Evolutionary conservation across 2,113 vertebrate species (phyloP).

Genomic region (Chinchilla lanigera): DNA sequence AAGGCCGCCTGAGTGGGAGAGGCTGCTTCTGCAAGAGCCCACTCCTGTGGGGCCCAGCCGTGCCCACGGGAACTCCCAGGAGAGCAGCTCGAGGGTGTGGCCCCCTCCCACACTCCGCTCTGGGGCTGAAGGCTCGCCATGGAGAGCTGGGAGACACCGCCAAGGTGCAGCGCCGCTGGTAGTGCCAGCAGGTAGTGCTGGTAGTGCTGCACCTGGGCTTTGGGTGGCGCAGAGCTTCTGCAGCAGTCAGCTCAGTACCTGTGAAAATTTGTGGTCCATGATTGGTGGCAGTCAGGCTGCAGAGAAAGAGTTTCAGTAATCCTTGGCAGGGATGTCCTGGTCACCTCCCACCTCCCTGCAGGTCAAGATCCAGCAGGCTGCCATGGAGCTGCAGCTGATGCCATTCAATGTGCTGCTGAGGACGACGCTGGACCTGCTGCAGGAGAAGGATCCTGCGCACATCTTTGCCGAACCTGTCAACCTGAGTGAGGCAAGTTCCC

Average conservation of each 20-base stretch:
- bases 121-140: not conserved
- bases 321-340: not conserved
- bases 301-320: not conserved
- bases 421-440: constrained; percentile 95
- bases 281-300: not conserved
- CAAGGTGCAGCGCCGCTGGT: too few relatives aligned
- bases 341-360: constrained; percentile 71
- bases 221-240: not conserved
- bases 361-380: constrained; percentile 96
- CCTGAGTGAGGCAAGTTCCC: constrained; percentile 92
- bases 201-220: not conserved
- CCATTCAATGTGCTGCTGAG: constrained; percentile 94
- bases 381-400: constrained; percentile 95
- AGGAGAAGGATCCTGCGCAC: constrained; percentile 95
- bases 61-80: not conserved
- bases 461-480: constrained; percentile 96
- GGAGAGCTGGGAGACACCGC: too few relatives aligned
- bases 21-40: too few relatives aligned
- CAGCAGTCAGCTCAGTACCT: not conserved
- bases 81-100: too few relatives aligned
- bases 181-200: too few relatives aligned
- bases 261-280: not conserved
- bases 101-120: too few relatives aligned
- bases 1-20: not conserved
- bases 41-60: not conserved